A percentile compares a stretch with the other conserved stretches of the same genome.
These are phyloP conservation scores for Pseudocheirus occidentalis DNA, from an alignment of 2,797 vertebrate genomes.

Conservation along the genomic window DNA sequence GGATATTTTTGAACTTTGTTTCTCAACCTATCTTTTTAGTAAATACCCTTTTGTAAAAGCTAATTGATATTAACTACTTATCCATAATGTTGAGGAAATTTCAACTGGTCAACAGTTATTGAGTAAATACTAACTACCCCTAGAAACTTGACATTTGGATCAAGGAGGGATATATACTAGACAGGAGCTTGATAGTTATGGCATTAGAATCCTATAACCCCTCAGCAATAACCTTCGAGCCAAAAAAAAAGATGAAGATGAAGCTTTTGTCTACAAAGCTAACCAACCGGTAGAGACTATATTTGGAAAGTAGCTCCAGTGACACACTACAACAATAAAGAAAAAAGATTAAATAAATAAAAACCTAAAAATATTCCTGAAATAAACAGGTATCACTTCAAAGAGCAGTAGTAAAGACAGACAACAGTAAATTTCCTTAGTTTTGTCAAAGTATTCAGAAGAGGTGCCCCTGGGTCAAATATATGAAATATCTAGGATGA, in stretches of 20 bases:
- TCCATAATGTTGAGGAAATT: background rate
- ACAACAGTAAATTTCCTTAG: background rate
- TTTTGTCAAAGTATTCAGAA: background rate
- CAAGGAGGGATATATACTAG: background rate
- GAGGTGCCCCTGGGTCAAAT: background rate
- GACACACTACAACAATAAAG: background rate
- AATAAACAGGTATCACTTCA: background rate
- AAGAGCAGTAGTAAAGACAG: background rate
- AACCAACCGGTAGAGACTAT: background rate
- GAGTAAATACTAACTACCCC: background rate
- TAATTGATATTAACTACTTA: background rate
- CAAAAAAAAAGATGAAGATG: background rate
- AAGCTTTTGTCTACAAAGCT: background rate
- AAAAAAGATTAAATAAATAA: background rate
- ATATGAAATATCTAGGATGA: background rate
- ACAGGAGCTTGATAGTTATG: background rate
- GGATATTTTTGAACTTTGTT: background rate
- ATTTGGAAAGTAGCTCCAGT: background rate
- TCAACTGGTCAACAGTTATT: too few relatives aligned
- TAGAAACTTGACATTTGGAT: background rate
- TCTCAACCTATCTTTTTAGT: background rate
- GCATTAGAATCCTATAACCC: background rate
- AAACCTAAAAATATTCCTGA: background rate
- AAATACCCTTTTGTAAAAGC: background rate
- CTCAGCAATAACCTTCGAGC: background rate